phyloP scores from a whole-genome alignment of 2,888 invertebrate genomes.

The Machimus atricapillus region DNA sequence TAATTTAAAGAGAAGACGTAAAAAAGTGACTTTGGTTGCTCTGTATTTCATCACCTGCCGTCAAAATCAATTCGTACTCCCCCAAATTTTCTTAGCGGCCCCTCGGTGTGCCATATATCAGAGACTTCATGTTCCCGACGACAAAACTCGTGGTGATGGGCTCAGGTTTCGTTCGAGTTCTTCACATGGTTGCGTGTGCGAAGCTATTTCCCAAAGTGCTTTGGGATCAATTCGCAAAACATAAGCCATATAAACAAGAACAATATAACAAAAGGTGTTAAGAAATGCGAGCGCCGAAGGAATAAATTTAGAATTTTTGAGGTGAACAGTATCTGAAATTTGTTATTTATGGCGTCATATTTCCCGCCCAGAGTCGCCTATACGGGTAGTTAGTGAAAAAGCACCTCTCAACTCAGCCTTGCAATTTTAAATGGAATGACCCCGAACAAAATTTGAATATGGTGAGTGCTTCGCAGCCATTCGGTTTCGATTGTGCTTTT shows the following conservation, averaged over 20 bases:
- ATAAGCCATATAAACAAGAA: slow-evolving; percentile 41
- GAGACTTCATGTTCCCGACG: neutral
- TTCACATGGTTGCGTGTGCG: neutral
- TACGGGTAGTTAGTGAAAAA: slow-evolving; percentile 4
- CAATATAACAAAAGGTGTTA: slow-evolving; percentile 25
- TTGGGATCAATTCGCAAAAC: slow-evolving; percentile 44
- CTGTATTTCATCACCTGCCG: slow-evolving; percentile 42
- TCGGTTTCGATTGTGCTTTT: slow-evolving; percentile 1
- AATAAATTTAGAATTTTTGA: neutral
- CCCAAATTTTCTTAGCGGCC: slow-evolving; percentile 1
- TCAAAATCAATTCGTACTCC: slow-evolving; percentile 43
- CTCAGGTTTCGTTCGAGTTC: neutral
- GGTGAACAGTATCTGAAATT: slow-evolving; percentile 45
- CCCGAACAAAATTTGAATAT: slow-evolving; percentile 12
- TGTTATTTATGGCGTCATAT: slow-evolving; percentile 46
- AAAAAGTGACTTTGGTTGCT: neutral
- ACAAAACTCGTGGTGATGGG: neutral
- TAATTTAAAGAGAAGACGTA: neutral
- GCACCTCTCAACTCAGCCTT: neutral
- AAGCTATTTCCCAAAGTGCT: slow-evolving; percentile 44
- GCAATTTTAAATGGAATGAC: slow-evolving; percentile 6
- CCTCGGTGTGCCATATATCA: neutral
- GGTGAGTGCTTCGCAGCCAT: neutral
- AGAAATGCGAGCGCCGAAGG: neutral
- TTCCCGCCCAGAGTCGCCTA: neutral